Conservation (phyloP, 2,797 vertebrate species). For the Rhynchotus rufescens region DNA sequence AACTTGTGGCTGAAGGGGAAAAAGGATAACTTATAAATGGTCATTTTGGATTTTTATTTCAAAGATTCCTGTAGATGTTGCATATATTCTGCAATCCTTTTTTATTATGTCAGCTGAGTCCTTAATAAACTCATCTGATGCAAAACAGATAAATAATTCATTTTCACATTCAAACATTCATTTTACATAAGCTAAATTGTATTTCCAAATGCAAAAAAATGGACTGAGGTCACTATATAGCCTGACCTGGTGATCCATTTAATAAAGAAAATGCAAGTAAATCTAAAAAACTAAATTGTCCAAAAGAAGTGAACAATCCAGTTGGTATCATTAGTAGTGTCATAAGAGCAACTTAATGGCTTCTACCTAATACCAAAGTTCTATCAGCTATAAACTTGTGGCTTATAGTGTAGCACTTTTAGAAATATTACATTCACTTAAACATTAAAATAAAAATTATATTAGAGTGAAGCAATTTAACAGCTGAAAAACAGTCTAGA, state of each 20-base stretch:
- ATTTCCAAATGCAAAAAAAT: background rate
- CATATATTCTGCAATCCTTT: background rate
- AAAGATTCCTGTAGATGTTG: background rate
- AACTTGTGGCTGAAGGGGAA: slow-evolving; percentile 90
- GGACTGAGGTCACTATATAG: background rate
- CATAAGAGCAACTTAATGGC: background rate
- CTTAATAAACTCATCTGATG: background rate
- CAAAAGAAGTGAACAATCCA: background rate
- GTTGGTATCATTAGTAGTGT: background rate
- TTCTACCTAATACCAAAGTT: background rate
- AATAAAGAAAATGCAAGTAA: background rate
- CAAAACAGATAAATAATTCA: background rate
- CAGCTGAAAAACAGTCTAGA: background rate
- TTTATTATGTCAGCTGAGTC: background rate
- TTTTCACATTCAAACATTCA: background rate
- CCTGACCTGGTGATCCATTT: background rate
- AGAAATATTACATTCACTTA: background rate
- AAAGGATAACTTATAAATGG: background rate
- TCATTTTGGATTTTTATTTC: background rate
- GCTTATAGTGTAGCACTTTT: background rate
- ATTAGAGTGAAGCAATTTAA: background rate
- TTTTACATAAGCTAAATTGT: background rate
- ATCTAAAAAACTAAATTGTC: background rate
- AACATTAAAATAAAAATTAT: background rate
- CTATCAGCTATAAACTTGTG: background rate